Evolutionary conservation across 2,888 invertebrate species (phyloP), one percentile per base, ranked within the genome.

Genomic region (Aporophyla lueneburgensis): DNA sequence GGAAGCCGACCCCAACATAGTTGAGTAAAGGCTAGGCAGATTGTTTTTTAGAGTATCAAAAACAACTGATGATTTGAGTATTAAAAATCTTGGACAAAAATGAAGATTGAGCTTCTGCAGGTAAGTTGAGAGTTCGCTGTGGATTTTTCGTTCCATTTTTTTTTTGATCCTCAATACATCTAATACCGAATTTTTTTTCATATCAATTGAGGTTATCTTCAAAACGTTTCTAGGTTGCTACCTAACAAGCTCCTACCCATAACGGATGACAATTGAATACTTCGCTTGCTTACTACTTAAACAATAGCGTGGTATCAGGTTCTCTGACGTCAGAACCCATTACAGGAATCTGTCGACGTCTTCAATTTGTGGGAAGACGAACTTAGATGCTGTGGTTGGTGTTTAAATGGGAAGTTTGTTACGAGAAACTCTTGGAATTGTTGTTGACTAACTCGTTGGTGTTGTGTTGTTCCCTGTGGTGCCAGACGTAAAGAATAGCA

Each of bases 301-400:
- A 83, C 86, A 83, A 83, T 83, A 69, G 83, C 56, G 9, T 49
- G 68, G 56, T 14, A 40, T 82, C 72, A 63, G n/a, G 46, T 73
- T 58, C n/a, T 10, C n/a, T 77, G 71, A 86, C 83, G 86, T 83
- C 78, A 83, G 24, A n/a, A 0, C n/a, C 46, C 65, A 53, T 68
- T 58, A 12, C 51, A 46, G 58, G 86, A 83, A 83, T 78, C 63
- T 74, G 51, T 19, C 21, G 33, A 74, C 71, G 63, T 68, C 19
- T 40, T 33, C 6, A n/a, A 19, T 3, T 81, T 61, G 49, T 69
- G 24, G 10, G 54, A 58, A 81, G 54, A 40, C 21, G 19, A 33
- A 49, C 21, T 58, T 27, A 40, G 68, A 68, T 76, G 51, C 61
- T 76, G 51, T 76, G 27, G 16, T 73, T 19, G 46, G 3, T 51